A percentile compares a stretch with the other conserved stretches of the same genome.
phyloP scores from a whole-genome alignment of 2,888 invertebrate species.

The Coleophora deauratella region DNA sequence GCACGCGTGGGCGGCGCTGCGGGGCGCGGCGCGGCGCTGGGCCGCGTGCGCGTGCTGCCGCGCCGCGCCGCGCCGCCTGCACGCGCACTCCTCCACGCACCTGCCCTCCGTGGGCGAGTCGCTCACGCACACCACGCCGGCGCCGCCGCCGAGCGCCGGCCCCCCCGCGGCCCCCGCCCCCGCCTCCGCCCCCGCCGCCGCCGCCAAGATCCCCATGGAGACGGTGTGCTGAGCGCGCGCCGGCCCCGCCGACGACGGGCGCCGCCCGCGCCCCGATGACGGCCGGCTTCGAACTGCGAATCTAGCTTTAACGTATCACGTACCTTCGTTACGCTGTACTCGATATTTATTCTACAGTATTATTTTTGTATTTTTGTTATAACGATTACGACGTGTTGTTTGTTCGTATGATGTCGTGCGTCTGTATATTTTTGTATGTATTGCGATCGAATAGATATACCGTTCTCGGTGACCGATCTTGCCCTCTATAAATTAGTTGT shows the following conservation, averaged over 20 bases:
- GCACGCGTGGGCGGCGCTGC: constrained; percentile 76
- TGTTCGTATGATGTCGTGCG: constrained; percentile 6
- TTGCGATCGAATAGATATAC: not conserved
- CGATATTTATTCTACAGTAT: constrained; percentile 61
- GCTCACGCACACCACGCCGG: constrained; percentile 79
- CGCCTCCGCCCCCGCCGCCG: constrained; percentile 66
- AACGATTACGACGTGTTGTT: constrained; percentile 29
- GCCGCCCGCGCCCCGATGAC: constrained; percentile 42
- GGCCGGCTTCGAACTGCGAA: too few relatives aligned
- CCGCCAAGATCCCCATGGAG: constrained; percentile 73
- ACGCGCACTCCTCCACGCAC: constrained; percentile 84
- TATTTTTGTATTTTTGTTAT: constrained; percentile 52
- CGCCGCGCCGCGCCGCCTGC: constrained; percentile 40
- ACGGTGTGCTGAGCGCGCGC: constrained; percentile 69
- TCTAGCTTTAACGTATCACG: constrained; percentile 20
- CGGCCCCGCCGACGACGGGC: constrained; percentile 24
- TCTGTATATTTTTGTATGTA: not conserved
- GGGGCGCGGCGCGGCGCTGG: constrained; percentile 45
- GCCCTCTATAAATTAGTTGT: not conserved
- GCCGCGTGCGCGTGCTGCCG: constrained; percentile 67
- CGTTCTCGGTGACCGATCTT: not conserved
- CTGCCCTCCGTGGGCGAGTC: constrained; percentile 87
- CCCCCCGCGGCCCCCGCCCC: constrained; percentile 68
- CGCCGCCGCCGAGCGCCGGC: constrained; percentile 79
- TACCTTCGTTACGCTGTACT: constrained; percentile 24